Base-by-base conservation (phyloP, 2,797 vertebrate species). In the Bradypus variegatus region DNA sequence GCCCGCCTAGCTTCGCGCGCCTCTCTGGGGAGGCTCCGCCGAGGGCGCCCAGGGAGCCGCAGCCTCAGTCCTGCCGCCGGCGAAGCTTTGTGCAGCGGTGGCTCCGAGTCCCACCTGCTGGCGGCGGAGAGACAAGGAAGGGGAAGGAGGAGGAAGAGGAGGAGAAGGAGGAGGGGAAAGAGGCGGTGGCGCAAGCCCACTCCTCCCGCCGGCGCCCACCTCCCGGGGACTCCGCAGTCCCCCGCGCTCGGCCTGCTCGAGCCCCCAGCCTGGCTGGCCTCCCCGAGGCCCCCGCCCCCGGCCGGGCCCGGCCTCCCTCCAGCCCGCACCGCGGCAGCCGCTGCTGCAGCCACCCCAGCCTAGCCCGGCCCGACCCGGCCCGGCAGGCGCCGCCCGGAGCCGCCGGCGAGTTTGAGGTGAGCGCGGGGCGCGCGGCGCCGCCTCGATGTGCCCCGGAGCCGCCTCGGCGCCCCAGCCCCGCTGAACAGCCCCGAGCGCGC, bases 51-150 rank as follows among this genome's bases (percentile, higher is more conserved):
- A 36, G 83, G 92, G 95, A 95, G 75, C 93, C 90, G 94, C 65
- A 94, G 94, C 94, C 86, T 94, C 94, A 81, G 91, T 96, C 87
- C 94, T 64, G 83, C 96, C 91, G 91, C 93, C 92, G 11, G 88
- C 77, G 41, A 81, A 95, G 95, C 95, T 93, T 96, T 96, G 97
- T 96, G 94, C 86, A 36, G 90, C 91, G 60, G 90, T 83, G 91
- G 93, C 92, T 89, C 88, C 45, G 58, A 90, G 94, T 96, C 96
- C 97, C 96, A 97, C 97, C 97, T 97, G 97, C 97, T 95, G 96
- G 96, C 81, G 92, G 96, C 94, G 29, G 92, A 78, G 83, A 88
- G 88, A 95, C 91, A 36, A 95, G 92, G 94, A 95, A 86, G 41
- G 73, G 62, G 73, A 72, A 81, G 85, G 21, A 81, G 80, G 7